phyloP scores from a whole-genome alignment of 2,113 vertebrate genomes.

The Nyctereutes procyonoides region DNA sequence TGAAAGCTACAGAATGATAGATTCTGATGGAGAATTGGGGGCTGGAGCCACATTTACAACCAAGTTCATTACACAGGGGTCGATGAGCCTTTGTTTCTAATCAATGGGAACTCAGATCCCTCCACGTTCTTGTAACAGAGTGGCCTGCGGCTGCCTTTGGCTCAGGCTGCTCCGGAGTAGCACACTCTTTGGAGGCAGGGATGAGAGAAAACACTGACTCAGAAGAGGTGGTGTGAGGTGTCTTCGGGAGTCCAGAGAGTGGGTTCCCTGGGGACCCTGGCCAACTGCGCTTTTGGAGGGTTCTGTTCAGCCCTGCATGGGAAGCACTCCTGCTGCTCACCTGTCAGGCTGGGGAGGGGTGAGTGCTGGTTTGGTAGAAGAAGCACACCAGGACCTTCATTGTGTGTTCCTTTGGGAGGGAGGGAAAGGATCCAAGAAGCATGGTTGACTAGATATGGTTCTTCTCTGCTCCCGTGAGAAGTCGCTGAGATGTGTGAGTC shows the following conservation, averaged over 20 bases:
- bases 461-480: not conserved
- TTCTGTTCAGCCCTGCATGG: accelerated
- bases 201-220: not conserved
- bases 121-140: not conserved
- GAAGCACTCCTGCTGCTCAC: accelerated
- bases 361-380: not conserved
- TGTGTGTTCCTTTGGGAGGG: not conserved
- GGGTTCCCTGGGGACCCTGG: not conserved
- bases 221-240: too few relatives aligned
- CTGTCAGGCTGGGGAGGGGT: not conserved
- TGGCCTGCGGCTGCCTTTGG: not conserved
- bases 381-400: accelerated
- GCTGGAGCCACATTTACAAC: not conserved
- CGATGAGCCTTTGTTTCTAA: not conserved
- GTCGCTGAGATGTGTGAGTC: not conserved
- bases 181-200: not conserved
- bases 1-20: not conserved
- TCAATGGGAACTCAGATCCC: not conserved
- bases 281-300: not conserved
- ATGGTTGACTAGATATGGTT: not conserved
- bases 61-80: constrained; percentile 6
- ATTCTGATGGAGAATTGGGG: not conserved
- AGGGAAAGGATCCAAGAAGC: not conserved
- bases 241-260: not conserved
- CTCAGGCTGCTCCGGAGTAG: not conserved